Conservation (phyloP, 2,888 invertebrate genomes). For the Nymphalis polychloros region DNA sequence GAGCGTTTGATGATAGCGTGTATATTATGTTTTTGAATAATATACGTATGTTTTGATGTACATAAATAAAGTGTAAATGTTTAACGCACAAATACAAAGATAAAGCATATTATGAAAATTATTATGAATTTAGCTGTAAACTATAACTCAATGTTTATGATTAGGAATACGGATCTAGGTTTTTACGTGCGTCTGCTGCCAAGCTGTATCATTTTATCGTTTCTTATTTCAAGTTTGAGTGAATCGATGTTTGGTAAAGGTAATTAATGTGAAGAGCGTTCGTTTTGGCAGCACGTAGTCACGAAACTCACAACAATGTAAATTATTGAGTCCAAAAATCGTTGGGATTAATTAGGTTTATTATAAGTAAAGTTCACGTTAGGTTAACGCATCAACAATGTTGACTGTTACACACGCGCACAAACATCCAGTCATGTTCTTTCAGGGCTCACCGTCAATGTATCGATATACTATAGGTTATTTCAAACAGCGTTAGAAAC, state of each 20-base stretch:
- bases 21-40: constrained; percentile 74
- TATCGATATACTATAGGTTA: constrained; percentile 45
- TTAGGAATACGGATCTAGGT: constrained; percentile 67
- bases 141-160: constrained; percentile 63
- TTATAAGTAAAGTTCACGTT: constrained; percentile 48
- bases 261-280: constrained; percentile 21
- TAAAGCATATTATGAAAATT: constrained; percentile 54
- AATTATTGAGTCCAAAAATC: constrained; percentile 45
- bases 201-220: constrained; percentile 41
- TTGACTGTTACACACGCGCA: constrained; percentile 69
- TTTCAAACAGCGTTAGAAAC: constrained; percentile 48
- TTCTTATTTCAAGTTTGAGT: constrained; percentile 18
- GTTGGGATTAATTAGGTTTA: constrained; percentile 52
- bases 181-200: constrained; percentile 56
- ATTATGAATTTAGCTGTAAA: constrained; percentile 76
- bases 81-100: constrained; percentile 78
- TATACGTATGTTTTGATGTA: constrained; percentile 81
- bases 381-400: constrained; percentile 50
- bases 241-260: constrained; percentile 28
- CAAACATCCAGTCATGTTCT: constrained; percentile 59
- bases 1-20: constrained; percentile 71
- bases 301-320: constrained; percentile 49
- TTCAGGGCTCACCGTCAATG: constrained; percentile 65
- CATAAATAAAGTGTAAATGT: constrained; percentile 81
- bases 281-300: constrained; percentile 38